phyloP scores from a whole-genome alignment of 2,888 invertebrate genomes.

The Agonopterix subpropinquella region DNA sequence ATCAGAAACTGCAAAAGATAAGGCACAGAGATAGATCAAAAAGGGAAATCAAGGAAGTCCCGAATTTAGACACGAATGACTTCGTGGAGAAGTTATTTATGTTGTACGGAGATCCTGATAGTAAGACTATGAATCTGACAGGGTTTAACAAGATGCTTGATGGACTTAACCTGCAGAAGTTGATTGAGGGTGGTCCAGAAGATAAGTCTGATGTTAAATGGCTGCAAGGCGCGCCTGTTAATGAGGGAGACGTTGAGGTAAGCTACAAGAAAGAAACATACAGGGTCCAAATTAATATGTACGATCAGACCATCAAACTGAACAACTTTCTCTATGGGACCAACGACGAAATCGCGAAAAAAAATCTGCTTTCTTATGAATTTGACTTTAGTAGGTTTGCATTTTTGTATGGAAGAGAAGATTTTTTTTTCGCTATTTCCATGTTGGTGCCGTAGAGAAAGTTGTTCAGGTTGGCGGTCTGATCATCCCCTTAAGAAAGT shows the following conservation, averaged over 20 bases:
- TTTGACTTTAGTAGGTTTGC: too few species aligned
- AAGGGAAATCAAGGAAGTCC: constrained; percentile 39
- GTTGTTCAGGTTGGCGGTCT: too few species aligned
- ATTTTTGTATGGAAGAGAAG: too few species aligned
- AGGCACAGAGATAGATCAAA: constrained; percentile 32
- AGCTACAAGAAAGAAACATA: too few species aligned
- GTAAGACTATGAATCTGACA: constrained; percentile 77
- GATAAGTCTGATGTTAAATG: constrained; percentile 35
- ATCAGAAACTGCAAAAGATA: constrained; percentile 30
- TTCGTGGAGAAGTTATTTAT: constrained; percentile 81
- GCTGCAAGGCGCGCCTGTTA: constrained; percentile 28
- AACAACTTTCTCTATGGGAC: too few species aligned
- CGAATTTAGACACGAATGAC: constrained; percentile 55
- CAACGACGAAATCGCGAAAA: too few species aligned
- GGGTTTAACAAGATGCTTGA: constrained; percentile 82
- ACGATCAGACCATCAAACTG: too few species aligned
- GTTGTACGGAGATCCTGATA: constrained; percentile 78
- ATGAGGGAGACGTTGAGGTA: constrained; percentile 61
- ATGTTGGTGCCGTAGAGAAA: too few species aligned
- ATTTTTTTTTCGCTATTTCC: too few species aligned
- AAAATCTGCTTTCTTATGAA: too few species aligned
- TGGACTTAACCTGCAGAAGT: constrained; percentile 72
- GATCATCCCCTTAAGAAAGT: too few species aligned
- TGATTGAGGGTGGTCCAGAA: constrained; percentile 58
- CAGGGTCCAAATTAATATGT: too few species aligned